A percentile compares a stretch with the other conserved stretches of the same genome.
phyloP scores from a whole-genome alignment of 2,113 vertebrate genomes.

The Sapajus apella region DNA sequence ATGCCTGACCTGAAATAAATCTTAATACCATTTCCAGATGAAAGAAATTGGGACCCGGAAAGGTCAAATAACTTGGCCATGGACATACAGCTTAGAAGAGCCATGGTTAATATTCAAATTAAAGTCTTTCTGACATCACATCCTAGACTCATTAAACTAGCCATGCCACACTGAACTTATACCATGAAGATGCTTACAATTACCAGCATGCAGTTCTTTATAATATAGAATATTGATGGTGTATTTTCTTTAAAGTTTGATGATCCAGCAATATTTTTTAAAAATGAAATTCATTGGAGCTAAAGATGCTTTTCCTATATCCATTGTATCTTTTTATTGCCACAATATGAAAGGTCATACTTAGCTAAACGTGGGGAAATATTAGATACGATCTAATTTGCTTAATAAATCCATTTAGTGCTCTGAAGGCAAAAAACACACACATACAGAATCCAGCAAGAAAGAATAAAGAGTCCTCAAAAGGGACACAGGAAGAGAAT shows the following conservation, averaged over 20 bases:
- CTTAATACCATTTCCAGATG: not conserved
- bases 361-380: conserved; percentile 41
- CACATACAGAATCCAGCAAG: not conserved
- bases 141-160: not conserved
- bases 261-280: not conserved
- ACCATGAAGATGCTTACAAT: not conserved
- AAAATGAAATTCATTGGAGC: not conserved
- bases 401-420: conserved; percentile 44
- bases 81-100: not conserved
- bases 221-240: not conserved
- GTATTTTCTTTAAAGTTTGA: not conserved
- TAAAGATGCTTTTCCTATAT: not conserved
- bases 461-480: conserved; percentile 37
- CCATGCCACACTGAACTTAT: not conserved
- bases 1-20: too few species aligned
- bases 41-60: not conserved
- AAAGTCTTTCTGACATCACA: not conserved
- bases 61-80: not conserved
- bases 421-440: conserved; percentile 40
- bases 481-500: conserved; percentile 41
- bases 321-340: not conserved
- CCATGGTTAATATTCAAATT: not conserved
- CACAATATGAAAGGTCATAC: not conserved
- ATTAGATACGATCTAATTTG: conserved; percentile 38
- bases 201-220: not conserved